These are phyloP conservation scores for Andrena dorsata DNA, from an alignment of 2,888 invertebrate species.

Conservation along the genomic window DNA sequence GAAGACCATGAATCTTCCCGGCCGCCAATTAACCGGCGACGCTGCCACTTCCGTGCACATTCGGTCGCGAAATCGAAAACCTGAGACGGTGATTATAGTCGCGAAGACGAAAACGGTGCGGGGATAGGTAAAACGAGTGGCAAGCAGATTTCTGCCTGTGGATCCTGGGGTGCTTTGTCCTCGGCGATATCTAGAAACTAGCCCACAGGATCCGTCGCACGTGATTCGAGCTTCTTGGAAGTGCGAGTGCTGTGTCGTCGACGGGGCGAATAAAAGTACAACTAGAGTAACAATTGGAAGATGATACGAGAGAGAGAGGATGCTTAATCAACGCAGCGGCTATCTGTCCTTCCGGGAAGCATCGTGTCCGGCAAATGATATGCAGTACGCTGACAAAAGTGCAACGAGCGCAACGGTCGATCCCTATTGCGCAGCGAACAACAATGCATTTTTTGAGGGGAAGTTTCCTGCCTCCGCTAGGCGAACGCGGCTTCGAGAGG, in stretches of 20 bases:
- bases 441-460: not conserved
- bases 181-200: not conserved
- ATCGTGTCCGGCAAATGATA: slow-evolving; percentile 67
- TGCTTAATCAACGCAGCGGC: slow-evolving; percentile 51
- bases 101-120: too few relatives aligned
- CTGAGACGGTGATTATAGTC: not conserved
- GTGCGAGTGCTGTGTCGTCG: too few relatives aligned
- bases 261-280: not conserved
- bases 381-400: slow-evolving; percentile 1
- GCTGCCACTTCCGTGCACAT: slow-evolving; percentile 36
- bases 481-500: too few relatives aligned
- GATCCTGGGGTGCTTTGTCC: not conserved
- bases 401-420: not conserved
- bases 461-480: not conserved
- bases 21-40: slow-evolving; percentile 29
- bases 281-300: slow-evolving; percentile 2
- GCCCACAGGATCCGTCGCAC: not conserved
- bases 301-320: slow-evolving; percentile 24
- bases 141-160: not conserved
- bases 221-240: not conserved
- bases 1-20: slow-evolving; percentile 42
- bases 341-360: slow-evolving; percentile 76
- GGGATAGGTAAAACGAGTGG: not conserved
- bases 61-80: too few relatives aligned
- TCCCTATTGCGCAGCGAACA: not conserved